phyloP scores from a whole-genome alignment of 2,113 vertebrate genomes.

The Oryzias woworae region DNA sequence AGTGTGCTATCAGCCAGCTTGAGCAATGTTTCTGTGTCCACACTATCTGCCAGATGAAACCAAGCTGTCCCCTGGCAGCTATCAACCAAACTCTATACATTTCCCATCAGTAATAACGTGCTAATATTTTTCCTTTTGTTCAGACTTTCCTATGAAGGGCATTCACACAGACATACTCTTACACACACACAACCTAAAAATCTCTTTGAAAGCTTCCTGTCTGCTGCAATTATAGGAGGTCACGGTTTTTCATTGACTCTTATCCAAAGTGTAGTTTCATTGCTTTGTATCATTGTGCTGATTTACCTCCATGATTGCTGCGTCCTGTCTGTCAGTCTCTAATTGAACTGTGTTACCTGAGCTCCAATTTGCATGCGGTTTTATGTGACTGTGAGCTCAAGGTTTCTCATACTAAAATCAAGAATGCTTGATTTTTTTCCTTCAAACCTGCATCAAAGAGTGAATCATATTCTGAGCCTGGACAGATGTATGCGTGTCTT shows the following conservation, averaged over 20 bases:
- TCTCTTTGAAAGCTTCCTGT: conserved; percentile 29
- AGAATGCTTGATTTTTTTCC: conserved; percentile 22
- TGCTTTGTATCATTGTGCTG: conserved; percentile 54
- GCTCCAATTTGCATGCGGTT: conserved; percentile 4
- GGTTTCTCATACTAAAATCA: conserved; percentile 17
- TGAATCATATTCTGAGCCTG: conserved; percentile 2
- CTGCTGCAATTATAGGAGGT: conserved; percentile 49
- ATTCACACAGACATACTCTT: conserved; percentile 11
- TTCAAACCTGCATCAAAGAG: conserved; percentile 17
- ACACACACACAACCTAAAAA: conserved; percentile 17
- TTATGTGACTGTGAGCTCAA: conserved; percentile 12
- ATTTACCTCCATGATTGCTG: conserved; percentile 39
- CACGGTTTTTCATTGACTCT: conserved; percentile 46
- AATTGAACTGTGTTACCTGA: conserved; percentile 20
- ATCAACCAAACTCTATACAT: conserved; percentile 36
- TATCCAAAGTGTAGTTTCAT: conserved; percentile 27
- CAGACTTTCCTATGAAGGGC: conserved; percentile 21
- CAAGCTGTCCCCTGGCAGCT: no score
- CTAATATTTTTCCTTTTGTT: conserved; percentile 47
- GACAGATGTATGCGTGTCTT: conserved; percentile 1
- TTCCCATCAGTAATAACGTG: conserved; percentile 33
- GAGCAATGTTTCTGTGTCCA: no score
- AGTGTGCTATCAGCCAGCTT: no score
- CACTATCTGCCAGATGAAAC: no score
- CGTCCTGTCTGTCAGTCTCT: conserved; percentile 41